These are phyloP conservation scores for Paramuricea clavata DNA, from an alignment of 92 coral and sea anemone genomes.

Conservation along the genomic window DNA sequence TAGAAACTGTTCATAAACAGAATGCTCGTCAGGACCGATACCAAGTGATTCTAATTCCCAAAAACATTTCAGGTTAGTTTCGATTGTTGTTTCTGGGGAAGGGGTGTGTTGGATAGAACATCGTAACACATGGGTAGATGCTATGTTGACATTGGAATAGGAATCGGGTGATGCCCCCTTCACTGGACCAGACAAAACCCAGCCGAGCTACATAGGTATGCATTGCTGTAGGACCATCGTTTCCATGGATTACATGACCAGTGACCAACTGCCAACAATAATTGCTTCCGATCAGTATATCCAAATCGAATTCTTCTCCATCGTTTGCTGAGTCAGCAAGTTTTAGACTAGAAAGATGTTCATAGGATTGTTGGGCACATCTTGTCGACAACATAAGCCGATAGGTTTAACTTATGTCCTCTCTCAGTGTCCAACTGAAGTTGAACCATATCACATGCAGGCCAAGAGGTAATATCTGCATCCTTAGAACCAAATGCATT, in stretches of 20 bases:
- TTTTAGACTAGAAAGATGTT: no score
- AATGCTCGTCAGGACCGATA: not conserved
- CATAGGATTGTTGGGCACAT: no score
- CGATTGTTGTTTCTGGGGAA: not conserved
- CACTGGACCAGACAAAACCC: conserved; percentile 34
- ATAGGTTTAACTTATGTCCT: no score
- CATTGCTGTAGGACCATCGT: conserved; percentile 26
- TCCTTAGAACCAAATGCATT: no score
- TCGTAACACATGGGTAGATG: conserved; percentile 6
- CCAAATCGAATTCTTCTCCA: no score
- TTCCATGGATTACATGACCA: conserved; percentile 9
- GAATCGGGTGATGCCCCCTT: not conserved
- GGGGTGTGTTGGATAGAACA: not conserved
- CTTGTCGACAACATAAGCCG: no score
- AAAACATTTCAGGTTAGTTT: conserved; percentile 10
- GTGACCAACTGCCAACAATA: conserved; percentile 28
- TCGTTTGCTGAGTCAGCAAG: no score
- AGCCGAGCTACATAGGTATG: conserved; percentile 27
- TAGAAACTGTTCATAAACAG: not conserved
- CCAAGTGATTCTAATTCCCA: conserved; percentile 3
- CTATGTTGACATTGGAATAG: conserved; percentile 5
- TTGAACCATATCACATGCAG: no score
- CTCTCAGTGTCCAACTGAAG: no score
- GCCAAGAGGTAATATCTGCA: no score
- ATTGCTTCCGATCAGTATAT: conserved; percentile 11